Evolutionary conservation across 2,888 invertebrate genomes (phyloP), one percentile per base, ranked within the genome.

Genomic region (Macaria notata): DNA sequence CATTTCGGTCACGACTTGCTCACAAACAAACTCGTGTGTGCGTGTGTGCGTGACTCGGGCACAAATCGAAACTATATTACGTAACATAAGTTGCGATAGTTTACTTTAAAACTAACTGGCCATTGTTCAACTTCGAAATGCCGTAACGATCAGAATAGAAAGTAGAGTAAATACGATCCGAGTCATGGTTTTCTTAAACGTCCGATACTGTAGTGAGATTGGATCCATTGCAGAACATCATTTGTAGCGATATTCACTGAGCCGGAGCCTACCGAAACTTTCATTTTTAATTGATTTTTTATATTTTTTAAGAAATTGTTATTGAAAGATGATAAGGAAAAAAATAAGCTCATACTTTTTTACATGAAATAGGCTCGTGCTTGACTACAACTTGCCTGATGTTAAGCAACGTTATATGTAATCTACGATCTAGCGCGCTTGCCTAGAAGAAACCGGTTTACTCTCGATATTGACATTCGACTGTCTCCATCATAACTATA

Each of bases 31-130:
- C 19, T 19, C 19, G 19, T 19, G 2, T 1, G 4, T 36, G 3
- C 33, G 7, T 7, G 33, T 47, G 30, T 54, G 45, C 52, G 52
- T 45, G 45, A 51, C 48, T 59, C 54, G 54, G 47, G 54, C 9
- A 75, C 65, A 63, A 70, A 79, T 73, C 73, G 74, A 75, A 78
- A 81, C 73, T 70, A 59, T 48, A 53, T 83, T 79, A 78, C 63
- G 72, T 72, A 82, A 84, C 64, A n/a, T 31, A 38, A 8, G 44
- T 44, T 47, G 47, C 54, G 54, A 52, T 54, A 80, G 84, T 31
- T 47, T 83, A 31, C 55, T 42, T 41, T 46, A 51, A 43, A 46
- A 19, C 38, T 9, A 49, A 45, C 46, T 41, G 8, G 30, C 48
- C 30, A 47, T 59, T 59, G 59, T 47, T 53, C 47, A 45, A 57